Conservation (phyloP, 2,888 invertebrate genomes). For the Trachelus iudaicus region DNA sequence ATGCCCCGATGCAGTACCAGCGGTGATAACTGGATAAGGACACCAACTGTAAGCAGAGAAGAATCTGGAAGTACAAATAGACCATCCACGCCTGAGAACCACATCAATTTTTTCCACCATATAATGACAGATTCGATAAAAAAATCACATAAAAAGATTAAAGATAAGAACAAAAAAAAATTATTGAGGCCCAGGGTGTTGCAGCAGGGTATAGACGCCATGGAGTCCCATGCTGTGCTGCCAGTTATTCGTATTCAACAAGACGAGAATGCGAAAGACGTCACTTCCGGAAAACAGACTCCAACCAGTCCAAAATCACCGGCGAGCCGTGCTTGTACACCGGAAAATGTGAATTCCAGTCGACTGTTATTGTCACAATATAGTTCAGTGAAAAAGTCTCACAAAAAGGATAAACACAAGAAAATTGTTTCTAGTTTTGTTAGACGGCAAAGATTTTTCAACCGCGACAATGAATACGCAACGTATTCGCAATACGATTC, state of each 20-base stretch:
- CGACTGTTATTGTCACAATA: constrained; percentile 50
- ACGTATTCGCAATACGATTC: background rate
- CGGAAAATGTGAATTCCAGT: constrained; percentile 56
- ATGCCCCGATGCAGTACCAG: background rate
- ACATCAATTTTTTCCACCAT: constrained; percentile 39
- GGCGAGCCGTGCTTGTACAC: constrained; percentile 46
- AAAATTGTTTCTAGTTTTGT: constrained; percentile 42
- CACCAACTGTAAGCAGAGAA: background rate
- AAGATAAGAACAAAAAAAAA: constrained; percentile 46
- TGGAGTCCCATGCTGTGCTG: background rate
- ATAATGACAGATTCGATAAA: constrained; percentile 53
- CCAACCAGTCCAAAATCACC: background rate
- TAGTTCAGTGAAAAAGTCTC: constrained; percentile 55
- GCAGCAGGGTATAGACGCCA: constrained; percentile 1
- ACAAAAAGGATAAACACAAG: constrained; percentile 52
- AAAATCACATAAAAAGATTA: constrained; percentile 55
- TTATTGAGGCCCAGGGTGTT: constrained; percentile 36
- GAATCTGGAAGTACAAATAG: constrained; percentile 7
- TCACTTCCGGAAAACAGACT: background rate
- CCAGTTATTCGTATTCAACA: background rate
- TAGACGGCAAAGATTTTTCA: constrained; percentile 39
- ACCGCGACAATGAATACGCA: constrained; percentile 22
- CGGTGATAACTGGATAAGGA: background rate
- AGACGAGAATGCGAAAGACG: background rate
- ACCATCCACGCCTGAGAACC: constrained; percentile 50